These are phyloP conservation scores for Mico argentatus DNA, from an alignment of 2,797 vertebrate genomes.

Conservation along the genomic window DNA sequence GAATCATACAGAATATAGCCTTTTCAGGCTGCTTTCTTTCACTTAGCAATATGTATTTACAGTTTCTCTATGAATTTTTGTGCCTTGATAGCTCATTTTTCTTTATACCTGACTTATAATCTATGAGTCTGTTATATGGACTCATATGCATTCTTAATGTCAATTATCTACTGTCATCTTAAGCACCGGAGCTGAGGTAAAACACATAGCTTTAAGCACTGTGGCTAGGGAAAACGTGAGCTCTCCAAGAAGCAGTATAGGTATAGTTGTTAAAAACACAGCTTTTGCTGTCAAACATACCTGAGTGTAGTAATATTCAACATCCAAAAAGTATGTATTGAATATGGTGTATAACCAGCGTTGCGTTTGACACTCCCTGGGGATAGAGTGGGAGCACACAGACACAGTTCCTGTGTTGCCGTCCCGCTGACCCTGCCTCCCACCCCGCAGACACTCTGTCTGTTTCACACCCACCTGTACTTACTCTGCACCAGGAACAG, in stretches of 20 bases:
- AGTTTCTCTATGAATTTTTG: fast-evolving
- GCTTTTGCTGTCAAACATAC: background rate
- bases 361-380: background rate
- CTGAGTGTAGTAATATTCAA: background rate
- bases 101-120: background rate
- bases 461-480: background rate
- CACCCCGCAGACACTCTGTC: fast-evolving
- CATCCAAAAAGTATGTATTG: background rate
- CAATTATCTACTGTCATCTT: background rate
- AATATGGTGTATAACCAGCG: background rate
- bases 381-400: background rate
- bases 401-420: background rate
- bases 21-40: background rate
- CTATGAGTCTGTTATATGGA: background rate
- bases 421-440: too few relatives aligned
- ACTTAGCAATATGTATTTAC: background rate
- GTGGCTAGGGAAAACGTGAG: background rate
- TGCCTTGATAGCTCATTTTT: background rate
- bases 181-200: background rate
- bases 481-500: too few relatives aligned
- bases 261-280: background rate
- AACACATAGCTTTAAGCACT: background rate
- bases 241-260: background rate
- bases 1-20: background rate
- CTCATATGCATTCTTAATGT: background rate